A percentile compares a stretch with the other conserved stretches of the same genome.
Conservation (phyloP, 2,888 invertebrate genomes). For the Yponomeuta plumbellus region DNA sequence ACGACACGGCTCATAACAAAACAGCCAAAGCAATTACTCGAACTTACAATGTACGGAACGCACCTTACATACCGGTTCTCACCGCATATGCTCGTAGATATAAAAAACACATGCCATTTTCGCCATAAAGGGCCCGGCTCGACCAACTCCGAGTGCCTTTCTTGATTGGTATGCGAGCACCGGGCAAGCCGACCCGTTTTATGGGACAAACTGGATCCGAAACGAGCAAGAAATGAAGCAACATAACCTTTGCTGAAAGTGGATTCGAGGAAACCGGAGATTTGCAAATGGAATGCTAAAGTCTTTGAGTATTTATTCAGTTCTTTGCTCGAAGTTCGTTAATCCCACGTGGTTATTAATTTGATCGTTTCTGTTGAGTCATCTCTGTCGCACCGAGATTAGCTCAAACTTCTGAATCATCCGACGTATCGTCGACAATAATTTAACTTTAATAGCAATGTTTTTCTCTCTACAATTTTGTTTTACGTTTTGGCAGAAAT, state of each 20-base stretch:
- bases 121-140: slow-evolving; percentile 62
- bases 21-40: slow-evolving; percentile 8
- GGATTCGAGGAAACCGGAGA: slow-evolving; percentile 3
- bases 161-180: slow-evolving; percentile 56
- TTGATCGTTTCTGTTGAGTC: neutral
- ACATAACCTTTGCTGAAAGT: slow-evolving; percentile 8
- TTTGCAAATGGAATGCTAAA: neutral
- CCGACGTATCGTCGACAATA: neutral
- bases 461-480: neutral
- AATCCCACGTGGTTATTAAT: neutral
- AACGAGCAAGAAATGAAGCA: slow-evolving; percentile 21
- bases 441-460: neutral
- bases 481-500: neutral
- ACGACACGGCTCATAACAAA: slow-evolving; percentile 6
- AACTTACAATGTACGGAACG: neutral
- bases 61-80: slow-evolving; percentile 14
- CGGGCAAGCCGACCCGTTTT: slow-evolving; percentile 38
- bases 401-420: neutral
- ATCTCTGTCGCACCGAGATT: neutral
- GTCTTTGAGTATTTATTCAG: neutral
- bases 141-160: slow-evolving; percentile 27
- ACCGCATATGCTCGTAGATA: slow-evolving; percentile 1
- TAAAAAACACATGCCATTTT: slow-evolving; percentile 40
- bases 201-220: slow-evolving; percentile 45
- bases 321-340: neutral